Conservation (phyloP, 1,140 invertebrate species). For the Phenacoccus solenopsis region DNA sequence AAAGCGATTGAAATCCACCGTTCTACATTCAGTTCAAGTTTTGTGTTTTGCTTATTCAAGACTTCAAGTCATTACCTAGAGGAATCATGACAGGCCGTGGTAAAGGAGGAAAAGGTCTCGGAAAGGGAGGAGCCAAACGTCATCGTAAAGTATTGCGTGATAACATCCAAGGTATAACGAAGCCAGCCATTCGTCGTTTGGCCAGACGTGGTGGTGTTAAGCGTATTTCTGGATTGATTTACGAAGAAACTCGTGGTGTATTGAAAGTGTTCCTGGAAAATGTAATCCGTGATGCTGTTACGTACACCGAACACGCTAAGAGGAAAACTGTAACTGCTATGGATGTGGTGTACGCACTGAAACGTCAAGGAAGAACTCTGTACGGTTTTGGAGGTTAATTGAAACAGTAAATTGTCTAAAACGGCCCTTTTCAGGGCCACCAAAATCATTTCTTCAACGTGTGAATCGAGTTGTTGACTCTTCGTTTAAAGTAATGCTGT, state of each 20-base stretch:
- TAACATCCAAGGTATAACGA: conserved; percentile 62
- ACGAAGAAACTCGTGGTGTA: conserved; percentile 43
- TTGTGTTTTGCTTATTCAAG: neutral
- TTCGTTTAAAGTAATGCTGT: too few species aligned
- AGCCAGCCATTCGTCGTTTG: conserved; percentile 43
- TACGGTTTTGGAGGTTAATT: conserved; percentile 51
- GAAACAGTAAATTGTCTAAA: neutral
- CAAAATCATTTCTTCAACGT: neutral
- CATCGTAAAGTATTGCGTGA: conserved; percentile 53
- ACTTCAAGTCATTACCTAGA: too few species aligned
- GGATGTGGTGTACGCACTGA: conserved; percentile 76
- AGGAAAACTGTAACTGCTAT: conserved; percentile 73
- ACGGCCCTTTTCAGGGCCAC: conserved; percentile 21
- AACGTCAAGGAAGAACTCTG: conserved; percentile 59
- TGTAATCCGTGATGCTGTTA: conserved; percentile 67
- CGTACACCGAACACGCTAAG: conserved; percentile 73
- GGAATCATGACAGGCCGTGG: neutral
- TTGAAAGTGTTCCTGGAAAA: conserved; percentile 72
- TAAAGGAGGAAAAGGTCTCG: conserved; percentile 50
- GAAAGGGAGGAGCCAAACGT: conserved; percentile 54
- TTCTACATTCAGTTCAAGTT: neutral
- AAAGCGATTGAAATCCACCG: too few species aligned
- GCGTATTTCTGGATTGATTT: conserved; percentile 47
- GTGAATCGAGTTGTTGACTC: too few species aligned
- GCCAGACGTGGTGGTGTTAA: conserved; percentile 63